Evolutionary conservation across 2,888 invertebrate genomes (phyloP), one percentile per base, ranked within the genome.

Genomic region (Cantharis flavilabris): DNA sequence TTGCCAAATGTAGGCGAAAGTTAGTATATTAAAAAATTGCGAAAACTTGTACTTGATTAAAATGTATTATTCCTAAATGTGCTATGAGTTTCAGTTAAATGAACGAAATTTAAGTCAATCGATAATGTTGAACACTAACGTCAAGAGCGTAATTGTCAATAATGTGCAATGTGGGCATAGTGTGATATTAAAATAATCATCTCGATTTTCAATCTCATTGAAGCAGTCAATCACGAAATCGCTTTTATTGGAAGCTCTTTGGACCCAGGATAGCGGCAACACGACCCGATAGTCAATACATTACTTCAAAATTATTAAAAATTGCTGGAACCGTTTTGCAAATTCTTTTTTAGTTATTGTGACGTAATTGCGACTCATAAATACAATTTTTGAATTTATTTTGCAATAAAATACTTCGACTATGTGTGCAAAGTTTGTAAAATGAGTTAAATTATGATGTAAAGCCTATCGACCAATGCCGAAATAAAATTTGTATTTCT

Each of bases 111-210:
- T 13, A 33, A 33, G n/a, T n/a, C 33, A 33, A 33, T 33, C 20
- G 67, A 67, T 67, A 26, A 69, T 9, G 9, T 33, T 75, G 33
- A 67, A 64, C 63, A 30, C 33, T 30, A 67, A 69, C 74, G 72
- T 72, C 70, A 18, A 73, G 71, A 62, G 75, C 75, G 75, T 63
- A 78, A 78, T 72, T 73, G 72, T 72, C 78, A 63, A 73, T 72
- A 72, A 75, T 75, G 78, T 62, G 75, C 73, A 71, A 76, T 73
- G 16, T 71, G 67, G 72, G 65, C 65, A 71, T 62, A 72, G 74
- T 65, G 69, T 33, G 76, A 69, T 73, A 78, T 73, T 78, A 75
- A 78, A 78, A 76, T 78, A 75, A 76, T 76, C 76, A 74, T 70
- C 65, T 69, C 69, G 62, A 78, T 78, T 75, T 78, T 73, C 72